Base-by-base conservation (phyloP, 2,888 invertebrate species). In the Eucera pruinosa region DNA sequence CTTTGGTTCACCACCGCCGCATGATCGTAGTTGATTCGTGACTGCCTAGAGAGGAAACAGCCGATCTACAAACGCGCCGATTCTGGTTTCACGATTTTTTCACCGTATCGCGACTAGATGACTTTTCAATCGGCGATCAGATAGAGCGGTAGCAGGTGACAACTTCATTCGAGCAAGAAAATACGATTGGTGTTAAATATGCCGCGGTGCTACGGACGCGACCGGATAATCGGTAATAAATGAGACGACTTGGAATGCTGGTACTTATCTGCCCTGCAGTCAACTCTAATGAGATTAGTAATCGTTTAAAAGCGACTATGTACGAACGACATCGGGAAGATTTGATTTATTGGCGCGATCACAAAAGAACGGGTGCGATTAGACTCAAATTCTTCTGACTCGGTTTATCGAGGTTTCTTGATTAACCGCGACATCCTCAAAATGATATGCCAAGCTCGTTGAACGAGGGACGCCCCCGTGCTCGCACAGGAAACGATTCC, bases 401-500 rank as follows among this genome's bases (percentile, higher is more conserved):
- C 20, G 33, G 30, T 65, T 62, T 27, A 54, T 64, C 47, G 68
- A 43, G 2, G 33, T 18, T 23, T 20, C 5, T 33, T 27, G 60
- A 45, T 52, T 52, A 54, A 71, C 45, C 43, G 57, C 33, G 62
- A 65, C 57, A 48, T n/a, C 18, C 25, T 9, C 3, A 15, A 43
- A 58, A 68, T 11, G 58, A 58, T 11, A 41, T n/a, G 15, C 47
- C 23, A 33, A 25, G 1, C 18, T 33, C 1, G 30, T 36, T 11
- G 57, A 25, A 39, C 33, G 54, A 27, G 68, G 41, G 64, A 76
- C 73, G 76, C 76, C 76, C 71, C 76, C 73, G 79, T 71, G 67
- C 65, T 69, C 67, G 61, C 61, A 75, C 80, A 83, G 79, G 86
- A 85, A 82, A 86, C 81, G 86, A 83, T 82, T 86, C 79, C 87